Evolutionary conservation across 2,797 vertebrate species (phyloP).

Genomic region (Cynopterus sphinx): DNA sequence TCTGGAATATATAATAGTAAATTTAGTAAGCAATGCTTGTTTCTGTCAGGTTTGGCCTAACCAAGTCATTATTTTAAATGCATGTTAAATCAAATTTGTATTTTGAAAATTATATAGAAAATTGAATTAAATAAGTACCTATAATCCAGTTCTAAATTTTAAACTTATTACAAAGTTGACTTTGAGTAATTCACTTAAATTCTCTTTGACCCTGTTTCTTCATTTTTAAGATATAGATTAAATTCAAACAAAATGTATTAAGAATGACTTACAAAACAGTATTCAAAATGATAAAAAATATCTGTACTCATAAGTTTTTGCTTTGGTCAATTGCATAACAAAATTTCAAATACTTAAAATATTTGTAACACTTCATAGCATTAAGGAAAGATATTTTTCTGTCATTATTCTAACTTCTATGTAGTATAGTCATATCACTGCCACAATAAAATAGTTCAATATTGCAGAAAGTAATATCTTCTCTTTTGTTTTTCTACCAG

Average conservation of each 20-base stretch:
- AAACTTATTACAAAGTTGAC: not conserved
- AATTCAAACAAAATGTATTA: not conserved
- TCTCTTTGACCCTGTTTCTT: not conserved
- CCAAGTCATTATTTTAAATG: not conserved
- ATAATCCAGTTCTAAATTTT: not conserved
- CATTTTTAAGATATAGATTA: conserved; percentile 11
- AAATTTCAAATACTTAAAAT: not conserved
- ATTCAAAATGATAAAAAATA: conserved; percentile 16
- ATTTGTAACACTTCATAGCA: not conserved
- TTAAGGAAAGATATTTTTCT: not conserved
- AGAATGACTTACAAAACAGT: not conserved
- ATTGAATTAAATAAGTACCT: not conserved
- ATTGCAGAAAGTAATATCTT: not conserved
- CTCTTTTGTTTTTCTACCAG: not conserved
- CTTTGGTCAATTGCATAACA: not conserved
- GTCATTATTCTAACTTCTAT: not conserved
- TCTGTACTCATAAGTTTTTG: not conserved
- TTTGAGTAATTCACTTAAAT: not conserved
- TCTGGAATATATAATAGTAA: not conserved
- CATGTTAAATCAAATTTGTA: not conserved
- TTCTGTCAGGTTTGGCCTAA: not conserved
- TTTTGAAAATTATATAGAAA: not conserved
- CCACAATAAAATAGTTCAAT: not conserved
- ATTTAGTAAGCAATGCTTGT: not conserved
- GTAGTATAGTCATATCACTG: not conserved